phyloP scores from a whole-genome alignment of 92 coral and sea anemone genomes.

The Zoanthus sociatus region DNA sequence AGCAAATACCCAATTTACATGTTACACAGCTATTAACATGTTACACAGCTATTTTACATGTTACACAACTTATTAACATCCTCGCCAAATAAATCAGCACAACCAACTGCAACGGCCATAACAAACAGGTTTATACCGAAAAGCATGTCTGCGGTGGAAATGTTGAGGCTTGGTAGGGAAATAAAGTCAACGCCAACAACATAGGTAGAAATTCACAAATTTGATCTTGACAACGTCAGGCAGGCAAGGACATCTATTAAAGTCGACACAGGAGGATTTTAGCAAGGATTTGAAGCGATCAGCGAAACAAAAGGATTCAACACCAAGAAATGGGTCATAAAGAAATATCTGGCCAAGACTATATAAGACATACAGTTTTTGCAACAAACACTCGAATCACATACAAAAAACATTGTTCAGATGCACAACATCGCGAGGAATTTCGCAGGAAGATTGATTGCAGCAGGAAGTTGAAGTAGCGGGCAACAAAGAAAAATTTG shows the following conservation, averaged over 20 bases:
- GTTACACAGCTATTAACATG: conserved; percentile 40
- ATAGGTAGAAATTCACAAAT: conserved; percentile 48
- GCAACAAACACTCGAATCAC: conserved; percentile 70
- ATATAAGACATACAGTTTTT: conserved; percentile 57
- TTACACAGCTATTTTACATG: no score
- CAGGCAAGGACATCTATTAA: conserved; percentile 56
- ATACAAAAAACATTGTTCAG: conserved; percentile 73
- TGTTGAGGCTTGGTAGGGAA: conserved; percentile 70
- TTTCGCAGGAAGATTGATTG: conserved; percentile 57
- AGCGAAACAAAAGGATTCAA: conserved; percentile 52
- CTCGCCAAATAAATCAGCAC: conserved; percentile 24
- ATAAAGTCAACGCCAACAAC: conserved; percentile 58
- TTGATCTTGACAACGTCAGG: conserved; percentile 55
- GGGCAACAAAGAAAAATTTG: conserved; percentile 18
- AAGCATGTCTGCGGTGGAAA: conserved; percentile 71
- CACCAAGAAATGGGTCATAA: conserved; percentile 63
- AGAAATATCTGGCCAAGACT: conserved; percentile 67
- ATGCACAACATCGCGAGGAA: conserved; percentile 75
- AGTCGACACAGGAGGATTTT: conserved; percentile 64
- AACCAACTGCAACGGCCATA: background rate
- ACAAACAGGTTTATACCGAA: conserved; percentile 67
- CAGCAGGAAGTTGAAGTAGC: conserved; percentile 44
- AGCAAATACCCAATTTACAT: conserved; percentile 57
- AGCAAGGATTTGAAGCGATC: conserved; percentile 64
- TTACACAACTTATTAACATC: background rate